Evolutionary conservation across 2,113 vertebrate species (phyloP), one percentile per base, ranked within the genome.

Genomic region (Tinamus guttatus): DNA sequence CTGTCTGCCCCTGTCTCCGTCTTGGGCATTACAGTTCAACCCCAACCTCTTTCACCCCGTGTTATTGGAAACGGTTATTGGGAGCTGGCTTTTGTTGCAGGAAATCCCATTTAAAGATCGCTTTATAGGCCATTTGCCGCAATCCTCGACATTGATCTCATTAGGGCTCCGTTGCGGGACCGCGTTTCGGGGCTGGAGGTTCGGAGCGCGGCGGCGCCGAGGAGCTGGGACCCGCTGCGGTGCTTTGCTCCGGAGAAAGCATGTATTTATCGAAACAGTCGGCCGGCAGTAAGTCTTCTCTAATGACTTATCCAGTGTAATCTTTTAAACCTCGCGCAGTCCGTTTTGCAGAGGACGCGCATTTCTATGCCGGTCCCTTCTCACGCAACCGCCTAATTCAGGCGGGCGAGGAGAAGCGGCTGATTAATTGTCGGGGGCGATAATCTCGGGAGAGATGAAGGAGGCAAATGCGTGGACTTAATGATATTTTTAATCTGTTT

Each of bases 41-140:
- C 84, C 73, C 77, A 81, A 78, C 36, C 40, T 67, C 88, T 90
- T 94, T 84, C 85, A 82, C 65, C 38, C 40, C 5, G 1, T 45
- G 36, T 92, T 87, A 76, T 90, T 90, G 74, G 74, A 67, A 85
- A 77, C 89, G 32, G 62, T 77, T 93, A 38, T 54, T 56, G 62
- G 67, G 60, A 92, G 47, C 81, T 90, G 74, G 65, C 47, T 91
- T 93, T 92, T 93, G 80, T 89, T 73, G 88, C 62, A 95, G 88
- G 90, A 93, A 95, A 92, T 90, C 94, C 88, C 70, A 64, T 95
- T 92, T 90, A 8, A 90, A 93, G 96, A 90, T 87, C 84, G 92
- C 90, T 90, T 86, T 94, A 89, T 88, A 96, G 90, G 94, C 94
- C 85, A 45, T 96, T 94, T 94, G 89, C 85, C 79, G 83, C 92